These are phyloP conservation scores for Tortrix viridana DNA, from an alignment of 2,888 invertebrate species.

Conservation along the genomic window DNA sequence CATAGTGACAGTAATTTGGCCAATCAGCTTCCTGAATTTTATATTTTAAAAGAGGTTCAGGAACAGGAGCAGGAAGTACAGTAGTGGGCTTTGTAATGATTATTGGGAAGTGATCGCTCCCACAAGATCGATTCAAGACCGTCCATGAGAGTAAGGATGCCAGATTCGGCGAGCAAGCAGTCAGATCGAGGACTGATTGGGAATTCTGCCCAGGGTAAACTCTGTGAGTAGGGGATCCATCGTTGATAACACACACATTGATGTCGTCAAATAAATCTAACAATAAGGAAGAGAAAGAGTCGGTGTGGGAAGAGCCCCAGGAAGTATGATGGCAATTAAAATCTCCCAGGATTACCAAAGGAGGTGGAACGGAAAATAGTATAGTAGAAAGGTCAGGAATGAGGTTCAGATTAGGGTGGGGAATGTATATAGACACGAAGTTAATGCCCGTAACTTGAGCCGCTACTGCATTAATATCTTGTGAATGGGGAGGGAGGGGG, in stretches of 20 bases:
- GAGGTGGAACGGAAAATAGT: neutral
- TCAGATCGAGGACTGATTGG: neutral
- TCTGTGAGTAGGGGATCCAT: neutral
- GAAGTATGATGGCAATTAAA: slow-evolving; percentile 2
- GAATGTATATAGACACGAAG: neutral
- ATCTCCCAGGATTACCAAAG: neutral
- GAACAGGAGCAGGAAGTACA: neutral
- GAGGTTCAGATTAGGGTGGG: neutral
- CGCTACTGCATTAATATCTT: neutral
- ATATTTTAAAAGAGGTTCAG: too few species aligned
- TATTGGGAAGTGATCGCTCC: neutral
- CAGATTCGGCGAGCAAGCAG: neutral
- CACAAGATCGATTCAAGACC: neutral
- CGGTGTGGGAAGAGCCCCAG: slow-evolving; percentile 1
- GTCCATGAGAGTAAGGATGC: neutral
- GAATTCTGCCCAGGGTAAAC: neutral
- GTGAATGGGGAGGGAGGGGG: too few species aligned
- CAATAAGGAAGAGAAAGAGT: neutral
- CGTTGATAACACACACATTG: neutral
- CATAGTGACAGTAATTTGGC: neutral
- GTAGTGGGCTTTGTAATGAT: neutral
- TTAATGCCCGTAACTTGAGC: neutral
- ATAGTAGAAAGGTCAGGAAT: neutral
- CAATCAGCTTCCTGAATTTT: neutral
- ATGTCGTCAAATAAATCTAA: neutral